Base-by-base conservation (phyloP, 1,140 invertebrate species). In the Drosophila chauvacae region DNA sequence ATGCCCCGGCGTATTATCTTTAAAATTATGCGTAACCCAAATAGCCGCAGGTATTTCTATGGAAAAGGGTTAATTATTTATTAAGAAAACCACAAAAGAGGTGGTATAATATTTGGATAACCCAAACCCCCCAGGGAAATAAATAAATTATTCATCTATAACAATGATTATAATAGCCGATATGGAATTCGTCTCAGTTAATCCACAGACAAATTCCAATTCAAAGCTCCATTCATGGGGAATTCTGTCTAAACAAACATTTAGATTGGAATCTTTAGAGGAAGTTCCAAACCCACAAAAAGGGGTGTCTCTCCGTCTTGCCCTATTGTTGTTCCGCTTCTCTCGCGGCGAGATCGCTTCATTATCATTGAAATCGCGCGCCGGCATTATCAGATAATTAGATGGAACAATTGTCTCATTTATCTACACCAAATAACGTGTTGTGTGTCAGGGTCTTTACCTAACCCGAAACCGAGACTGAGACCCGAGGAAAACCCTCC, bases 391-490 rank as follows among this genome's bases (percentile, higher is more conserved):
- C 72, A 66, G 61, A 58, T 76, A 76, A 76, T 76, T 76, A 76
- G 61, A 58, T 55, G 72, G 73, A 76, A 76, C 72, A 76, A 66
- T 76, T 76, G 73, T 51, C 72, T 76, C 72, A 76, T 76, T 76
- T 76, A 65, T 76, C 72, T 76, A 76, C 57, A 76, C 72, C 53
- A 76, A 76, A 76, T 76, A 76, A 65, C 72, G 72, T 76, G 61
- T 75, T 75, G 64, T 77, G 53, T 69, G 66, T 73, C 44, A 60
- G 47, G 71, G 64, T 57, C 59, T 63, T 56, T 30, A 59, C 56
- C 48, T 39, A 77, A 72, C 58, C 71, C 30, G 58, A 20, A 45
- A 42, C 53, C 30, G 62, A 63, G 39, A 70, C 45, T 1, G 23
- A 20, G 23, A 26, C 14, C 23, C 20, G 23, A 26, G 11, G 30